Conservation (phyloP, 2,888 invertebrate genomes). For the Dicyrtoma fusca region DNA sequence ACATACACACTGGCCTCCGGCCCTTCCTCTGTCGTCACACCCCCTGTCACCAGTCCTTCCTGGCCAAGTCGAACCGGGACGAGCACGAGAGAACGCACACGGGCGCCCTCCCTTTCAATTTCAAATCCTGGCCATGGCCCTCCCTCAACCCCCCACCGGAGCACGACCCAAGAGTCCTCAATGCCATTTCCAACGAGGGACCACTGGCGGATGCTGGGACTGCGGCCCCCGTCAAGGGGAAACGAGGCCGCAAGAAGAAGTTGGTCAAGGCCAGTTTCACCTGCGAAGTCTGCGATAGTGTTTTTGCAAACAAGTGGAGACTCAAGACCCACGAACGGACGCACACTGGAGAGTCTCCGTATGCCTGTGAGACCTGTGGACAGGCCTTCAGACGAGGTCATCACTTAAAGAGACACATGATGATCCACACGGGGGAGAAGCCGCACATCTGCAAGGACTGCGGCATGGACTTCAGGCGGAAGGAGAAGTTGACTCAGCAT, state of each 20-base stretch:
- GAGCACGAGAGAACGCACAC: neutral
- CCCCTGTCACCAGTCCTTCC: neutral
- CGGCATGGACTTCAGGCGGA: conserved; percentile 12
- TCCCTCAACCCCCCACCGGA: no score
- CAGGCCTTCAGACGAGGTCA: conserved; percentile 7
- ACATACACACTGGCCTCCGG: neutral
- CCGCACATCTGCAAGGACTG: conserved; percentile 19
- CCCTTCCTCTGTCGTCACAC: neutral
- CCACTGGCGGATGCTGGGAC: no score
- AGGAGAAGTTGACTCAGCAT: conserved; percentile 7
- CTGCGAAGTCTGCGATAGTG: no score
- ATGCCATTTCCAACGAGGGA: no score
- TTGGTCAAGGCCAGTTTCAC: no score
- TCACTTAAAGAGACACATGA: conserved; percentile 1
- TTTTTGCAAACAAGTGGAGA: no score
- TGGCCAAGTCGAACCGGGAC: neutral
- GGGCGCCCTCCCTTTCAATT: neutral
- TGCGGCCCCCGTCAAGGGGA: no score
- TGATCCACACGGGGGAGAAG: conserved; percentile 24
- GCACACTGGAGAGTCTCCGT: neutral
- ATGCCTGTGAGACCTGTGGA: conserved; percentile 7
- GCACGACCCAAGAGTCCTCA: no score
- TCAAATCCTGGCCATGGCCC: no score
- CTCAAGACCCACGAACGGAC: no score
- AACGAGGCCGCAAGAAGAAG: no score